phyloP scores from a whole-genome alignment of 2,797 vertebrate genomes.

The Ctenochaetus hawaiiensis region DNA sequence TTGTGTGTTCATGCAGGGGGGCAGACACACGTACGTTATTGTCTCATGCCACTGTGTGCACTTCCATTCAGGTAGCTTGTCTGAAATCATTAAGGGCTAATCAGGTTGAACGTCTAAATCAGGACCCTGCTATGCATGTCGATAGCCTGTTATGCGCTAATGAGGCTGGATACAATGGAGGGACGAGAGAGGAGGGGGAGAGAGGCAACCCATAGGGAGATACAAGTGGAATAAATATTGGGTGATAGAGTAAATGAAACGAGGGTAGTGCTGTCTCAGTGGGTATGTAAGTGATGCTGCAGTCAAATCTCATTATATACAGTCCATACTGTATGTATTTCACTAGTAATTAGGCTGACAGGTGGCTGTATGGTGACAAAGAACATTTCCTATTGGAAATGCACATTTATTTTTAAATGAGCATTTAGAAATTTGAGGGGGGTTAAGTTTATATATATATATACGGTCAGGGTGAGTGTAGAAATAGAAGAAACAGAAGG shows the following conservation, averaged over 20 bases:
- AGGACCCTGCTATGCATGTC: constrained; percentile 89
- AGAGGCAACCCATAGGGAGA: constrained; percentile 71
- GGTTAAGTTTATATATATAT: no score
- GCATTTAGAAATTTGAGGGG: no score
- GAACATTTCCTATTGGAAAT: not conserved
- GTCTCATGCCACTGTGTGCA: constrained; percentile 59
- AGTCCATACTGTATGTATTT: not conserved
- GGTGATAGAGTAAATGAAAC: constrained; percentile 57
- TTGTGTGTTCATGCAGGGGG: constrained; percentile 13
- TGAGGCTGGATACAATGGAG: constrained; percentile 84
- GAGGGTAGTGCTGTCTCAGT: constrained; percentile 36
- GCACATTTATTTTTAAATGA: no score
- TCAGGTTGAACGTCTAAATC: constrained; percentile 90
- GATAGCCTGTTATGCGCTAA: constrained; percentile 92
- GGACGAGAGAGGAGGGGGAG: constrained; percentile 38
- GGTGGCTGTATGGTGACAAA: not conserved
- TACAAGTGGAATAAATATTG: constrained; percentile 68
- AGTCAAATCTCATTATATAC: constrained; percentile 13
- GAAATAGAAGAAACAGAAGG: no score
- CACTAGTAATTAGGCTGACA: constrained; percentile 11
- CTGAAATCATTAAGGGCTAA: constrained; percentile 86
- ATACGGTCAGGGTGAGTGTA: no score
- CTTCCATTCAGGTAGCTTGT: constrained; percentile 73
- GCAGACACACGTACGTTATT: constrained; percentile 40
- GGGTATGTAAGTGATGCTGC: constrained; percentile 11